These are phyloP conservation scores for Zingel zingel DNA, from an alignment of 2,113 vertebrate species.

Conservation along the genomic window DNA sequence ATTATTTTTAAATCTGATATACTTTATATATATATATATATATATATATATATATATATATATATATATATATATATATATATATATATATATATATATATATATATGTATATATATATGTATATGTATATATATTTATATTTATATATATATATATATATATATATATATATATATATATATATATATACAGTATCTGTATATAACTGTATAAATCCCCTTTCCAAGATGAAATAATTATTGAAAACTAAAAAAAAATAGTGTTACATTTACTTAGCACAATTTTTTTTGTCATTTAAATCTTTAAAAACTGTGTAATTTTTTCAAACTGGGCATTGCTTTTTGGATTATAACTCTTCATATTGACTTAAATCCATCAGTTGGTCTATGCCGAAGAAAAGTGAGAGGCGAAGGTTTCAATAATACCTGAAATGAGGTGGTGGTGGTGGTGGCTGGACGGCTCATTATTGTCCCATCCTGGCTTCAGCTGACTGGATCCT, in stretches of 20 bases:
- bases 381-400: slow-evolving; percentile 35
- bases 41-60: no score
- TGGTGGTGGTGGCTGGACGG: slow-evolving; percentile 58
- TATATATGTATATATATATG: no score
- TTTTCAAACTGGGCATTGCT: not conserved
- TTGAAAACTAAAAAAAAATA: not conserved
- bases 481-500: slow-evolving; percentile 79
- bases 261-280: not conserved
- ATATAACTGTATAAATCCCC: not conserved
- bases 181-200: no score
- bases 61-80: no score
- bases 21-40: no score
- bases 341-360: slow-evolving; percentile 18
- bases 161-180: no score
- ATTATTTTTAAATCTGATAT: not conserved
- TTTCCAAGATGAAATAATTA: not conserved
- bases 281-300: not conserved
- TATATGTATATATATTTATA: no score
- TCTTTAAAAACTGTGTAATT: not conserved
- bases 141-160: no score
- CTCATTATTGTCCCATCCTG: slow-evolving; percentile 81
- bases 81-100: no score
- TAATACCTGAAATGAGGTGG: slow-evolving; percentile 75
- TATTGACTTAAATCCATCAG: not conserved
- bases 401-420: slow-evolving; percentile 48